A percentile compares a stretch with the other conserved stretches of the same genome.
These are phyloP conservation scores for Cyclophora albipunctata DNA, from an alignment of 2,888 invertebrate species.

Conservation along the genomic window DNA sequence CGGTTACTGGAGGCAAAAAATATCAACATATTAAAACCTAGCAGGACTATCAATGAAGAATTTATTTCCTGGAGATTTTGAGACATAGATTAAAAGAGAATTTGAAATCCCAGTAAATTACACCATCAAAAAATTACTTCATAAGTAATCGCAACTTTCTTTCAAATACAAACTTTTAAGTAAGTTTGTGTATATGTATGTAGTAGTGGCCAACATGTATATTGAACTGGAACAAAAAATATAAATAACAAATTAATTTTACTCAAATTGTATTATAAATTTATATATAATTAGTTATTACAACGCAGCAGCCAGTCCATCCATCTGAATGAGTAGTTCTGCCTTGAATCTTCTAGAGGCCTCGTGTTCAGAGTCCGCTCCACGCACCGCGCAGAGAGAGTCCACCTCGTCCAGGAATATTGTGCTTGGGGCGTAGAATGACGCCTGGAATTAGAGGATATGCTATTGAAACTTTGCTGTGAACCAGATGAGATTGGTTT, in stretches of 20 bases:
- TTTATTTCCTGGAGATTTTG: too few relatives aligned
- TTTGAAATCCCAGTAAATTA: too few relatives aligned
- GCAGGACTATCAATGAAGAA: not conserved
- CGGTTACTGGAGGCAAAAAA: constrained; percentile 49
- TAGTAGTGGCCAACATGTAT: too few relatives aligned
- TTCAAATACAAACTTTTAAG: too few relatives aligned
- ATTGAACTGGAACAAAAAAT: too few relatives aligned
- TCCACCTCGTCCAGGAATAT: constrained; percentile 95
- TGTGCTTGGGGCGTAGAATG: constrained; percentile 91
- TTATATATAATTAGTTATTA: constrained; percentile 26
- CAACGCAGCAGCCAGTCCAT: constrained; percentile 82
- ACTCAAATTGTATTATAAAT: too few relatives aligned
- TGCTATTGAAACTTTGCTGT: not conserved
- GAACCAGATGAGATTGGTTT: too few relatives aligned
- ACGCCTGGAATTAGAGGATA: constrained; percentile 72
- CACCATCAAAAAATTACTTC: too few relatives aligned
- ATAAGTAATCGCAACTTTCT: too few relatives aligned
- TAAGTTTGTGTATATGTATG: too few relatives aligned
- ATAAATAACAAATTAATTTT: too few relatives aligned
- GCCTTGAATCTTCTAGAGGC: constrained; percentile 90
- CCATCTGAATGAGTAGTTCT: constrained; percentile 93
- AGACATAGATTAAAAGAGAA: too few relatives aligned
- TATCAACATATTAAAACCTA: not conserved
- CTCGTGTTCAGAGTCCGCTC: constrained; percentile 91
- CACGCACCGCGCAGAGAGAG: constrained; percentile 87